phyloP scores from a whole-genome alignment of 2,113 vertebrate genomes.

The Cryptomyrus ogoouensis region DNA sequence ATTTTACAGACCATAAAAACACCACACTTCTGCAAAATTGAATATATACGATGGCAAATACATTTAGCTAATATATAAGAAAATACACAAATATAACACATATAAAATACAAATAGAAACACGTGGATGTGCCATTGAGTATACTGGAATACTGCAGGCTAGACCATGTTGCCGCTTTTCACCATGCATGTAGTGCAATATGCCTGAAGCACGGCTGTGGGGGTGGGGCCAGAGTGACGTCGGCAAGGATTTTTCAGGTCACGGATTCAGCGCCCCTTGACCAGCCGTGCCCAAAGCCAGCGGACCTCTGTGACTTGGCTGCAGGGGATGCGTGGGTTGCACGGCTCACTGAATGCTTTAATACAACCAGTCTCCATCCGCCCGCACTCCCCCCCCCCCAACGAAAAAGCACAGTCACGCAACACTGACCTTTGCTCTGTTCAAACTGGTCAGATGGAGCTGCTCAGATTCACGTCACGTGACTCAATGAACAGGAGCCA shows the following conservation, averaged over 20 bases:
- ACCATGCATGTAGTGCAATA: background rate
- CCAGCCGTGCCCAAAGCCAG: background rate
- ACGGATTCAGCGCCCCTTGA: background rate
- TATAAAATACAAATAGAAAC: background rate
- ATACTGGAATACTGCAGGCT: background rate
- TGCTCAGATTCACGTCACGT: background rate
- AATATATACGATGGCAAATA: background rate
- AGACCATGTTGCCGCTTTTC: background rate
- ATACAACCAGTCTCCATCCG: background rate
- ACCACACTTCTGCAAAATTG: background rate
- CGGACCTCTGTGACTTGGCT: background rate
- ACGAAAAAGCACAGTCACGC: background rate
- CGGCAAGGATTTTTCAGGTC: background rate
- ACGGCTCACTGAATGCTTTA: background rate
- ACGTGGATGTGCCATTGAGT: background rate
- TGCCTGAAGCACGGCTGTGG: background rate
- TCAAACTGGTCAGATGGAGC: constrained; percentile 2
- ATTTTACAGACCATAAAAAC: background rate
- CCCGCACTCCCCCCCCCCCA: background rate
- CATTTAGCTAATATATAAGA: background rate
- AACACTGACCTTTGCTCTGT: constrained; percentile 1
- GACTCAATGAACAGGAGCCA: background rate
- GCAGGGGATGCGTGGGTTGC: background rate
- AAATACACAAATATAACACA: background rate
- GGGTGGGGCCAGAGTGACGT: background rate